These are phyloP conservation scores for Myotis brandtii DNA, from an alignment of 2,113 vertebrate species.

Conservation along the genomic window DNA sequence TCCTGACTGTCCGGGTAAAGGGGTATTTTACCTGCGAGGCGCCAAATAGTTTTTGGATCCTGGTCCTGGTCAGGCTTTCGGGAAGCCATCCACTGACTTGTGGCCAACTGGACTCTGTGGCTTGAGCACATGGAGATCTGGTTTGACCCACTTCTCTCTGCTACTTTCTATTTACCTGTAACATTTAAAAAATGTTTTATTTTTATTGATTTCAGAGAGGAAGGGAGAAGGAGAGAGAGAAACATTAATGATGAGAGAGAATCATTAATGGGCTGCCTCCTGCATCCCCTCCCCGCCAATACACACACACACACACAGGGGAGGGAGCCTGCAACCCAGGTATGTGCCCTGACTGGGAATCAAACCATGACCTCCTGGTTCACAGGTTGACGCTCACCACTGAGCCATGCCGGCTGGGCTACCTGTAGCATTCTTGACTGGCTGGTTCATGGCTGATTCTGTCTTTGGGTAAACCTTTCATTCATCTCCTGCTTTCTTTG, in stretches of 20 bases:
- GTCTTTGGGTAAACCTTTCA: neutral
- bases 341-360: no score
- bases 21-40: neutral
- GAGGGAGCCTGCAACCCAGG: no score
- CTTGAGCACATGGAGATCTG: neutral
- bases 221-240: no score
- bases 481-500: neutral
- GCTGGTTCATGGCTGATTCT: neutral
- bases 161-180: neutral
- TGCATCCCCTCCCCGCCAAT: fast-evolving
- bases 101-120: neutral
- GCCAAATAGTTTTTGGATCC: neutral
- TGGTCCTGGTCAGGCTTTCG: neutral
- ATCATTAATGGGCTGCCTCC: no score
- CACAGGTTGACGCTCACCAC: no score
- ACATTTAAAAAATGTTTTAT: no score
- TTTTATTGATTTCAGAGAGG: no score
- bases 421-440: neutral
- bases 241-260: no score
- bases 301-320: no score
- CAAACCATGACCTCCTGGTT: no score
- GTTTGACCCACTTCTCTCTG: neutral
- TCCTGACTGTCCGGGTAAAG: neutral
- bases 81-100: neutral
- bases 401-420: no score